These are phyloP conservation scores for Lydus trimaculatus DNA, from an alignment of 2,888 invertebrate species.

Conservation along the genomic window DNA sequence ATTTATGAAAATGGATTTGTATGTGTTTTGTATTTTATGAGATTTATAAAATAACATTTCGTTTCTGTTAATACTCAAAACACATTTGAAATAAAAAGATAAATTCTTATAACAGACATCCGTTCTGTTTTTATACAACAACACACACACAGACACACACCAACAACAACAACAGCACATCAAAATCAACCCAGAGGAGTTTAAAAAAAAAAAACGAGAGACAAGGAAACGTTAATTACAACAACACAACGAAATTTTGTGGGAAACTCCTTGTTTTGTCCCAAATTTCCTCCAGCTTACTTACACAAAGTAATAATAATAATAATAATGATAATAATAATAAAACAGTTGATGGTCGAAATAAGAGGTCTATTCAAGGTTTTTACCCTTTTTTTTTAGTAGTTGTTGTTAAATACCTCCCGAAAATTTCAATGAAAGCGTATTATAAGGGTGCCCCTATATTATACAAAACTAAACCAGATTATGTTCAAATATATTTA, in stretches of 20 bases:
- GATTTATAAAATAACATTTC: slow-evolving; percentile 5
- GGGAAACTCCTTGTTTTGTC: not conserved
- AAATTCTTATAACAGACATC: slow-evolving; percentile 36
- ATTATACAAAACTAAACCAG: slow-evolving; percentile 4
- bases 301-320: not conserved
- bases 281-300: not conserved
- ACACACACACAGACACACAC: not conserved
- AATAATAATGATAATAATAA: not conserved
- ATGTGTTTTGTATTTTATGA: not conserved
- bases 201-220: not conserved
- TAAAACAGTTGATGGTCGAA: not conserved
- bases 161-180: not conserved
- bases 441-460: slow-evolving; percentile 1
- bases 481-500: slow-evolving; percentile 21
- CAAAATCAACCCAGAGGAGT: not conserved
- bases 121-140: slow-evolving; percentile 32
- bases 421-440: not conserved
- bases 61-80: slow-evolving; percentile 37
- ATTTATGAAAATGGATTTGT: slow-evolving; percentile 2
- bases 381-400: not conserved
- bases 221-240: not conserved
- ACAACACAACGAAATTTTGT: not conserved
- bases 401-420: not conserved
- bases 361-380: not conserved
- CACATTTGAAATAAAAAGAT: slow-evolving; percentile 41